Evolutionary conservation across 92 coral and sea anemone species (phyloP).

Genomic region (Umimayanthus kanabou): DNA sequence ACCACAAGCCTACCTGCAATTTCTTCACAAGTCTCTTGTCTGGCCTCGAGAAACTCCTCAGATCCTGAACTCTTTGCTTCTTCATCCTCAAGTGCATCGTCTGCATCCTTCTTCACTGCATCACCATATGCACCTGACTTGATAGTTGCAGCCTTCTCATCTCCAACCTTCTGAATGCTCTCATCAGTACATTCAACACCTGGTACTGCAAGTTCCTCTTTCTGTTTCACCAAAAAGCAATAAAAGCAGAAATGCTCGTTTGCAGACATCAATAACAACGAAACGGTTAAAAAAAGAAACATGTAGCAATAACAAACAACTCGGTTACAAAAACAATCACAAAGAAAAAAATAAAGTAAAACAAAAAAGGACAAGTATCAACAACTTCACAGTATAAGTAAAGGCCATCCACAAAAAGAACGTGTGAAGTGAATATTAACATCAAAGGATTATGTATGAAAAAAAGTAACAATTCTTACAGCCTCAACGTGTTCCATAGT

Average conservation of each 20-base stretch:
- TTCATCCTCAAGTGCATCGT: not conserved
- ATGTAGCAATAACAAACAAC: too few species aligned
- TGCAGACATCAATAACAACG: too few species aligned
- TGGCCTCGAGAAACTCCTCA: conserved; percentile 40
- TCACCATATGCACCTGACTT: not conserved
- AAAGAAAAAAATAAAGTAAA: too few species aligned
- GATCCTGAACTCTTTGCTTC: conserved; percentile 9
- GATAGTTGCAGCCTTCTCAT: not conserved
- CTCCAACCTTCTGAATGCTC: not conserved
- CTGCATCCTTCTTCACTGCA: not conserved
- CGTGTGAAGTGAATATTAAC: not conserved
- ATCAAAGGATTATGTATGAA: too few species aligned
- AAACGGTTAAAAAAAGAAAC: too few species aligned
- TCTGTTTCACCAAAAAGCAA: not conserved
- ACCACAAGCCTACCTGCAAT: not conserved
- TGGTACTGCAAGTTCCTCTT: not conserved
- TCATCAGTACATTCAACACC: not conserved
- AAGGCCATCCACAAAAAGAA: not conserved
- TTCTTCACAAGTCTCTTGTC: conserved; percentile 34
- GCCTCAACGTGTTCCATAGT: not conserved
- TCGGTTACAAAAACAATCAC: too few species aligned
- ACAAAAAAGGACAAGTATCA: too few species aligned
- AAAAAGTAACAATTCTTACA: not conserved
- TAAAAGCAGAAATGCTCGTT: too few species aligned
- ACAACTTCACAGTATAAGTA: not conserved